These are phyloP conservation scores for Dinomys branickii DNA, from an alignment of 2,113 vertebrate species.

Conservation along the genomic window DNA sequence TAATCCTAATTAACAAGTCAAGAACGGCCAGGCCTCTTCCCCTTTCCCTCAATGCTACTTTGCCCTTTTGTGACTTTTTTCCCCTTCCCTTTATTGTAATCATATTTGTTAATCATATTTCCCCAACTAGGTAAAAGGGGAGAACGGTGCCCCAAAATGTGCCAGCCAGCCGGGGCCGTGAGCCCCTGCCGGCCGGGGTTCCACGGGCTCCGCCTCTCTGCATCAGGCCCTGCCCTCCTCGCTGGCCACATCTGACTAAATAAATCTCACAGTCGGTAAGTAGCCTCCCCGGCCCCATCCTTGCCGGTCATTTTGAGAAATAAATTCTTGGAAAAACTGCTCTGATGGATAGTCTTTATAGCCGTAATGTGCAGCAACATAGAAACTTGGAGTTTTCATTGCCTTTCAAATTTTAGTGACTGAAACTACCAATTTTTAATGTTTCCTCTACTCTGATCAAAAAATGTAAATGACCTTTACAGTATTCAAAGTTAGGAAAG, in stretches of 20 bases:
- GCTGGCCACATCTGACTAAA: background rate
- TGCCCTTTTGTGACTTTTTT: background rate
- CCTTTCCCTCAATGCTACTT: conserved; percentile 46
- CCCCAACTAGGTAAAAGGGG: background rate
- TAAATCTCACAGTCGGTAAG: background rate
- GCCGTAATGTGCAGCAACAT: background rate
- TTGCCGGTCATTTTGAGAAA: conserved; percentile 29
- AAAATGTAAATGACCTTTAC: conserved; percentile 38
- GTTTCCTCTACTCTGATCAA: conserved; percentile 2
- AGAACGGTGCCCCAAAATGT: background rate
- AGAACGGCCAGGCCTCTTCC: conserved; percentile 56
- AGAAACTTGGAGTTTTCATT: conserved; percentile 52
- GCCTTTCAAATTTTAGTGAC: conserved; percentile 50
- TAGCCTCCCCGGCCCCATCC: background rate
- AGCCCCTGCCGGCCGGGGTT: background rate
- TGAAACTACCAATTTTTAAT: conserved; percentile 44
- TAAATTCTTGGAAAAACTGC: background rate
- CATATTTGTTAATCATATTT: conserved; percentile 52
- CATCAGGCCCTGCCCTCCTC: background rate
- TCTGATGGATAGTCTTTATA: conserved; percentile 48
- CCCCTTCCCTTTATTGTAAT: background rate
- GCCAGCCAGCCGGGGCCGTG: too few relatives aligned
- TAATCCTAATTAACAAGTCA: conserved; percentile 65
- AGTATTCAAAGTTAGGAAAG: conserved; percentile 36
- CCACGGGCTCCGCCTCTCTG: background rate